Base-by-base conservation (phyloP, 2,113 vertebrate genomes). In the Brachypodius melanocephalos region DNA sequence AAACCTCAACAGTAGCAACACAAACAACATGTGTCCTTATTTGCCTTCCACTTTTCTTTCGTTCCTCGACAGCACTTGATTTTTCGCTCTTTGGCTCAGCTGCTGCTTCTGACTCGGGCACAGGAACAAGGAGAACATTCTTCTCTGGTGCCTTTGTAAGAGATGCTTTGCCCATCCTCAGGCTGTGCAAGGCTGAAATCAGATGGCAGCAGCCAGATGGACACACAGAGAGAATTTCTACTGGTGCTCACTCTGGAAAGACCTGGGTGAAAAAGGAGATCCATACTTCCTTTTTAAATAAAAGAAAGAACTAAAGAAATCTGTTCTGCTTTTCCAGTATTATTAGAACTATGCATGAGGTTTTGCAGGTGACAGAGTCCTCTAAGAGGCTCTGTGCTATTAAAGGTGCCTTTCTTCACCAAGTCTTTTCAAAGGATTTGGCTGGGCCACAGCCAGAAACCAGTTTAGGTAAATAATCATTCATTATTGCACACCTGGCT, bases 71-170 rank as follows among this genome's bases (percentile, higher is more conserved):
- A 83, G 72, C 79, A 51, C 72, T 96, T 46, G n/a, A 58, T 43
- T 80, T 92, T 92, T 71, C 29, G 36, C 68, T 88, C 42, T 55
- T 59, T 93, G 85, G 83, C 63, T 96, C 88, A 88, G 90, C 82
- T 92, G 34, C 65, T 85, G 71, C 85, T 94, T 57, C 90, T 85
- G 85, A 73, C 18, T 80, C 0, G 0, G 63, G 46, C 88, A 85
- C 11, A 36, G 58, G 58, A 91, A 93, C 79, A 93, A 88, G 79
- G 28, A 2, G 6, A 62, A 48, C 55, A 59, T 86, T 94, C 67
- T 96, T 59, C 54, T 66, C 32, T n/a, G 63, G 18, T 59, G 24
- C 14, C 54, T 71, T n/a, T 69, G 3, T 38, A 69, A 86, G 90
- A 69, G 59, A 51, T 42, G 10, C 55, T 92, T 83, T 88, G 82